Base-by-base conservation (phyloP, 2,113 vertebrate species). In the Grammomys surdaster region DNA sequence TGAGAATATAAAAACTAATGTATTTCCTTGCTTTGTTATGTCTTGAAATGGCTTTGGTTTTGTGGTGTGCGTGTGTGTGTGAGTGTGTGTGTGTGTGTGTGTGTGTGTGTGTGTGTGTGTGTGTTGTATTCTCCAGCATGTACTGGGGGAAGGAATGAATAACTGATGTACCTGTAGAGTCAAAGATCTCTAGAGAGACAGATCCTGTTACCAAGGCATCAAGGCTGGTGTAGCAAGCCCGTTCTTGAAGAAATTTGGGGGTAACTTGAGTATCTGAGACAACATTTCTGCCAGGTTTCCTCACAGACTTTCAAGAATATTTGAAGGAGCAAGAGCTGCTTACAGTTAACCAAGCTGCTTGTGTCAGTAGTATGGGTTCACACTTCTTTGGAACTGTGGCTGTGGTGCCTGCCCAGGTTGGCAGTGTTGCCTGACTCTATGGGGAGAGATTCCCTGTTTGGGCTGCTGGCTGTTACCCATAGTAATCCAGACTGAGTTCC, bases 1-100 rank as follows among this genome's bases (percentile, higher is more conserved):
- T 90, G 26, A 92, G 85, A 84, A 56, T 28, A 73, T 31, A 73
- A 91, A 85, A 93, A 40, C 3, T 14, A 54, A 10, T 56, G 10
- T 31, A 22, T 90, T 80, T 69, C 63, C 46, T 90, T 67, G 33
- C 43, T 90, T 95, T n/a, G 56, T 89, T 86, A 43, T 65, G 84
- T 56, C 46, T 85, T 60, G 75, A 60, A 91, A n/a, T n/a, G 65
- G 60, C n/a, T 95, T 89, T 58, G 33, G 7, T 72, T 95, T 89
- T 51, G 51, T 51, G 51, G 2, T 26, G 22, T 63, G 60, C n/a
- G 19, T 54, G 7, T 36, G 51, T 36, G 19, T 8, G 48, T 58
- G 24, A 60, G 0, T 48, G 20, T 26, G 13, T 31, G 28, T 86
- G 7, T 78, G 19, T 76, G 96, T 70, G 78, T 36, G 78, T 22